Base-by-base conservation (phyloP, 2,113 vertebrate genomes). In the Capreolus pygargus region DNA sequence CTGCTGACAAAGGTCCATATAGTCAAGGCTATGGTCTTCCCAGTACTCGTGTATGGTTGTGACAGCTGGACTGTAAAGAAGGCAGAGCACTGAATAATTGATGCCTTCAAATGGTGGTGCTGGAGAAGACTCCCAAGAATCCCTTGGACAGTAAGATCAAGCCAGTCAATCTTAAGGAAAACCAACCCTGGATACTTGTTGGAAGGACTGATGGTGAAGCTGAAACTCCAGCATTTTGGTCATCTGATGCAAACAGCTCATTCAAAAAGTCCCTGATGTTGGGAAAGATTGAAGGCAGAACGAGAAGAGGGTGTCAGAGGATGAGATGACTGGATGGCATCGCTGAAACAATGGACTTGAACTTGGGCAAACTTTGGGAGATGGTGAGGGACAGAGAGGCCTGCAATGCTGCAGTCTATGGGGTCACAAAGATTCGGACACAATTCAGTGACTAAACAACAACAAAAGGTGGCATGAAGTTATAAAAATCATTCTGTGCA, bases 351-450 rank as follows among this genome's bases (percentile, higher is more conserved):
- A 76, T 76, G 36, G 36, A 76, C 36, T 14, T 43, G 70, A 76
- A 43, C 36, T 43, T 76, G 36, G 28, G 12, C 23, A 76, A 76
- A 76, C 23, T 43, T 27, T 2, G 1, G 36, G 21, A 6, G 6
- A 76, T 43, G 36, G 6, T 14, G 70, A 76, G 23, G 36, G 36
- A 76, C 70, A 43, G 36, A 13, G 70, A 76, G 23, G 23, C 70
- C 36, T 14, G 12, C 36, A 43, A 13, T 43, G 12, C 39, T 43
- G 36, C 12, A 7, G 36, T 76, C 23, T 43, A 76, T 43, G 70
- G 23, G 5, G 70, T 76, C 1, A 0, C 6, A 0, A 76, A 76
- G 36, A 43, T 43, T 76, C 3, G 0, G 36, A 76, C 70, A 76
- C 67, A 70, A 39, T 70, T 39, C 67, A 70, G 67, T 23, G n/a